These are phyloP conservation scores for Blera fallax DNA, from an alignment of 2,888 invertebrate species.

Conservation along the genomic window DNA sequence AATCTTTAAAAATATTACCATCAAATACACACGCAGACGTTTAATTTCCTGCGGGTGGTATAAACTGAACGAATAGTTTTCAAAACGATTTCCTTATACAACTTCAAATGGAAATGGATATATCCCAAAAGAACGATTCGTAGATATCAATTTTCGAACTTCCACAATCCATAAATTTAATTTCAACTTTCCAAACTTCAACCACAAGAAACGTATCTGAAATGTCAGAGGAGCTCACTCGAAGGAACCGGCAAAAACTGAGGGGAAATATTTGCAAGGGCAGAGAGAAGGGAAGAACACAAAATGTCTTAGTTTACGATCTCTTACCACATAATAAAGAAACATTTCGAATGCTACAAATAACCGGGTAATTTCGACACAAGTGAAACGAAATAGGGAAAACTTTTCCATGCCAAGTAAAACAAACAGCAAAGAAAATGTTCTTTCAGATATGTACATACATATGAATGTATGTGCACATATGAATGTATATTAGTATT, in stretches of 20 bases:
- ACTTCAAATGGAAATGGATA: conserved; percentile 31
- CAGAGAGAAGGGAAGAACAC: conserved; percentile 16
- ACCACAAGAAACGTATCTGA: conserved; percentile 39
- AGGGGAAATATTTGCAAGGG: neutral
- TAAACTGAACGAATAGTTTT: conserved; percentile 47
- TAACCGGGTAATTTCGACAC: conserved; percentile 59
- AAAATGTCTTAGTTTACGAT: conserved; percentile 47
- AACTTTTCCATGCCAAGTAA: conserved; percentile 20
- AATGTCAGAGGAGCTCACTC: conserved; percentile 25
- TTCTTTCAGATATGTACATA: neutral
- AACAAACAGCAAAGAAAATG: neutral
- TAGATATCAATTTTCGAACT: conserved; percentile 69
- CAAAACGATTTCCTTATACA: conserved; percentile 48
- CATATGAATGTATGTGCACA: no score
- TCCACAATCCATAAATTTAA: conserved; percentile 68
- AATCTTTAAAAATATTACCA: neutral
- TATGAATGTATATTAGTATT: no score
- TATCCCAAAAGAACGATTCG: conserved; percentile 59
- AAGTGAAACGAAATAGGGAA: conserved; percentile 33
- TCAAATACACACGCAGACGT: neutral
- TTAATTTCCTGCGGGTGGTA: conserved; percentile 51
- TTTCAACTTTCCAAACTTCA: conserved; percentile 57
- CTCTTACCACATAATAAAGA: conserved; percentile 53
- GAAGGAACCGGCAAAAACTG: neutral
- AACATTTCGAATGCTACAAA: conserved; percentile 55